These are phyloP conservation scores for Papilio gigon DNA, from an alignment of 2,888 invertebrate species.

Conservation along the genomic window DNA sequence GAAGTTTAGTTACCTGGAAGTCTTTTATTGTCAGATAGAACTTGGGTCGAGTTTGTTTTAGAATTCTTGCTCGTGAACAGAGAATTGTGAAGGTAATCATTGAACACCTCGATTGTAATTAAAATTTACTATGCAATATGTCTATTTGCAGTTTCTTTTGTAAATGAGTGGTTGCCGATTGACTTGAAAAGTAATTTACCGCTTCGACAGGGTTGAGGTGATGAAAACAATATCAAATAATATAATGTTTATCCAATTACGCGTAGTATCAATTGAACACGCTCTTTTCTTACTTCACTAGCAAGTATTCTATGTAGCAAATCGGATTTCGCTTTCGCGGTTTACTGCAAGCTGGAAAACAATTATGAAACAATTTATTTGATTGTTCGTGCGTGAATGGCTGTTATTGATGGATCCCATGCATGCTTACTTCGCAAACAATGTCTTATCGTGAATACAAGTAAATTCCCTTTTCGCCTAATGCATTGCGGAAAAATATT, in stretches of 20 bases:
- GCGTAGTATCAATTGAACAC: slow-evolving; percentile 20
- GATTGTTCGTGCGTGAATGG: slow-evolving; percentile 38
- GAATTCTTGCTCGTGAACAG: too few species aligned
- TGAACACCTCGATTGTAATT: too few species aligned
- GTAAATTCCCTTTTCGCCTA: slow-evolving; percentile 5
- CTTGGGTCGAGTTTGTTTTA: too few species aligned
- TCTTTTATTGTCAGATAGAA: neutral
- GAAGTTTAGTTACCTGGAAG: neutral
- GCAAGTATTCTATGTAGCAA: slow-evolving; percentile 26
- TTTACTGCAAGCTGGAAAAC: slow-evolving; percentile 32
- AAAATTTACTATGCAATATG: too few species aligned
- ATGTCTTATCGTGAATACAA: slow-evolving; percentile 10
- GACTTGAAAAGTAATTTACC: too few species aligned
- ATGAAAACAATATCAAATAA: neutral
- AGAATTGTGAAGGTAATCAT: too few species aligned
- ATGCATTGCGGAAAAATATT: slow-evolving; percentile 5
- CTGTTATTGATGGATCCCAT: slow-evolving; percentile 38
- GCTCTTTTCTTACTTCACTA: neutral
- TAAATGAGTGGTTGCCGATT: too few species aligned
- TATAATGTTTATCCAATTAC: neutral
- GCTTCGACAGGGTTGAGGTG: too few species aligned
- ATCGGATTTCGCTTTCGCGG: slow-evolving; percentile 29
- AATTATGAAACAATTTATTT: slow-evolving; percentile 41
- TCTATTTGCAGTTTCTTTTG: too few species aligned
- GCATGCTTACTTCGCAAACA: slow-evolving; percentile 29